These are phyloP conservation scores for Sterrhoptilus dennistouni DNA, from an alignment of 2,113 vertebrate genomes.

Conservation along the genomic window DNA sequence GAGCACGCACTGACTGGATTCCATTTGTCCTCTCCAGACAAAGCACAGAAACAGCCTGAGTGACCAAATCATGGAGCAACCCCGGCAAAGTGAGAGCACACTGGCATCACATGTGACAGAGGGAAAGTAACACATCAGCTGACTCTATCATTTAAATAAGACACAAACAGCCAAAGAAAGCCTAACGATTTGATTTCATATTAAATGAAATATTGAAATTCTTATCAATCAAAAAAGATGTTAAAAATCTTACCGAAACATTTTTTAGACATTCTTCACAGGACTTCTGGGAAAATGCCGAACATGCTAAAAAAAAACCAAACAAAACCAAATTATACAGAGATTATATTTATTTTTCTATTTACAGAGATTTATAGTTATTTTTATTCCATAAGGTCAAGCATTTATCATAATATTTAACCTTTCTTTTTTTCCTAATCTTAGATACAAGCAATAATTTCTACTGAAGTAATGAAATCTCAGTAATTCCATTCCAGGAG, in stretches of 20 bases:
- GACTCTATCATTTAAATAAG: background rate
- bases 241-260: conserved; percentile 55
- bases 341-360: background rate
- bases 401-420: background rate
- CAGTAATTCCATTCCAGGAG: background rate
- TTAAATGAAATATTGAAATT: background rate
- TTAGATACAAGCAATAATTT: background rate
- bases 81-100: background rate
- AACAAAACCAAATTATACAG: rapidly evolving
- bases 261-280: conserved; percentile 71
- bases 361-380: background rate
- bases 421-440: background rate
- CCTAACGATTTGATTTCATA: background rate
- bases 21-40: background rate
- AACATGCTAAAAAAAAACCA: conserved; percentile 39
- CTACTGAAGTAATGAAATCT: background rate
- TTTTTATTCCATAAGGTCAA: background rate
- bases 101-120: rapidly evolving
- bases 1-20: background rate
- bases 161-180: background rate
- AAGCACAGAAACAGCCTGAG: background rate
- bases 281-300: conserved; percentile 37
- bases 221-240: background rate
- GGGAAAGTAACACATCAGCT: background rate
- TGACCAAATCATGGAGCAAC: background rate